phyloP scores from a whole-genome alignment of 2,113 vertebrate species.

The Pycnonotus jocosus region DNA sequence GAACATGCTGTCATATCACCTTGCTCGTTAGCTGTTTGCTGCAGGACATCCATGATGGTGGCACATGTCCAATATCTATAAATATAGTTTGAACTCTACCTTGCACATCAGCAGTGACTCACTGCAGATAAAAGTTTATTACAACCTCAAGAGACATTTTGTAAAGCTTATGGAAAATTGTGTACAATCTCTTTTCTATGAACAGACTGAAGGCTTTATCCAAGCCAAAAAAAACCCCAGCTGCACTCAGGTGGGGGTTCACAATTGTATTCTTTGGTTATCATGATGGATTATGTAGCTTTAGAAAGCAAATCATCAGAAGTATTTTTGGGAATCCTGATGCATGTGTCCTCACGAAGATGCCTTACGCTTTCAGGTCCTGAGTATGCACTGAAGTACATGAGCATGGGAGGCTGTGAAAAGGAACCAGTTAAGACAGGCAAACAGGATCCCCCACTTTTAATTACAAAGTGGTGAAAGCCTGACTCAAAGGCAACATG shows the following conservation, averaged over 20 bases:
- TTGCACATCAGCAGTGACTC: not conserved
- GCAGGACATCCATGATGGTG: not conserved
- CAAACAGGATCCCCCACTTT: not conserved
- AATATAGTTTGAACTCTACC: not conserved
- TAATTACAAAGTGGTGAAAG: not conserved
- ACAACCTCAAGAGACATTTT: not conserved
- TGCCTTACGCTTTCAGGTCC: not conserved
- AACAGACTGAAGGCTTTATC: not conserved
- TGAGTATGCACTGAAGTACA: not conserved
- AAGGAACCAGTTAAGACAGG: slow-evolving; percentile 9
- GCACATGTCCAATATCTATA: not conserved
- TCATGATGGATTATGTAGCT: accelerated
- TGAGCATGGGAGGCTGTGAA: not conserved
- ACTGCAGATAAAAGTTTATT: not conserved
- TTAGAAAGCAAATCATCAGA: not conserved
- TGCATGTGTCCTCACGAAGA: not conserved
- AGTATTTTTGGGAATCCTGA: not conserved
- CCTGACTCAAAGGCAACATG: not conserved
- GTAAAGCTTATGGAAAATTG: not conserved
- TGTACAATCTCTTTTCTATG: not conserved
- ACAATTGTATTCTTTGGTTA: not conserved
- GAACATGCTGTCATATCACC: not conserved
- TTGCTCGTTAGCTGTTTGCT: not conserved
- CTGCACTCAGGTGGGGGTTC: not conserved
- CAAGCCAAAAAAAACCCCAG: not conserved